phyloP scores from a whole-genome alignment of 2,797 vertebrate species.

The Poeciliopsis turneri region DNA sequence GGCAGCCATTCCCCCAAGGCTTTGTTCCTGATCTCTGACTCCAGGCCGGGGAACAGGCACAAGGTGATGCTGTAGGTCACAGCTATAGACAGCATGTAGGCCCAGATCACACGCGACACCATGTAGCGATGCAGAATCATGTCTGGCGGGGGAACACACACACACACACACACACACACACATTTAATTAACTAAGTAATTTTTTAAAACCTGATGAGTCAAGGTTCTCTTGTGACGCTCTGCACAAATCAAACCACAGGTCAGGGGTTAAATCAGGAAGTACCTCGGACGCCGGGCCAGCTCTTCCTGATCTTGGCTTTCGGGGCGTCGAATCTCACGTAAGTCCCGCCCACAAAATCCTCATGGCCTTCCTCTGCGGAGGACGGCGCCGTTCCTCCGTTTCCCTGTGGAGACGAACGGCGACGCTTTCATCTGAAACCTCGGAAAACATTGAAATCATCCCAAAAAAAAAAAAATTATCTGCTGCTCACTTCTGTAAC shows the following conservation, averaged over 20 bases:
- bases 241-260: conserved; percentile 4
- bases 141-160: conserved; percentile 75
- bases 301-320: conserved; percentile 84
- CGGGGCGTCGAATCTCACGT: conserved; percentile 91
- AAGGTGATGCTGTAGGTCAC: conserved; percentile 98
- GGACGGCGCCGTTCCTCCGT: conserved; percentile 70
- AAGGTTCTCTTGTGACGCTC: conserved; percentile 5
- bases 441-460: conserved; percentile 8
- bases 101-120: conserved; percentile 94
- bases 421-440: background rate
- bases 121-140: conserved; percentile 94
- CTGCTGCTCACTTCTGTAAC: background rate
- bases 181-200: too few relatives aligned
- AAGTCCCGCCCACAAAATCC: conserved; percentile 81
- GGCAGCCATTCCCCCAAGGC: conserved; percentile 94
- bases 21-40: conserved; percentile 92
- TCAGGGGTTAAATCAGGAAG: conserved; percentile 25
- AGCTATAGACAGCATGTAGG: conserved; percentile 96
- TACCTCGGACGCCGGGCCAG: conserved; percentile 93
- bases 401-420: conserved; percentile 80
- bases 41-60: conserved; percentile 95
- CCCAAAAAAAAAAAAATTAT: background rate
- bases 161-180: background rate
- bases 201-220: background rate
- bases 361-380: conserved; percentile 80